Percentiles rank a stretch among this genome's conserved stretches.
phyloP scores from a whole-genome alignment of 2,113 vertebrate genomes.

The Stigmatopora argus region DNA sequence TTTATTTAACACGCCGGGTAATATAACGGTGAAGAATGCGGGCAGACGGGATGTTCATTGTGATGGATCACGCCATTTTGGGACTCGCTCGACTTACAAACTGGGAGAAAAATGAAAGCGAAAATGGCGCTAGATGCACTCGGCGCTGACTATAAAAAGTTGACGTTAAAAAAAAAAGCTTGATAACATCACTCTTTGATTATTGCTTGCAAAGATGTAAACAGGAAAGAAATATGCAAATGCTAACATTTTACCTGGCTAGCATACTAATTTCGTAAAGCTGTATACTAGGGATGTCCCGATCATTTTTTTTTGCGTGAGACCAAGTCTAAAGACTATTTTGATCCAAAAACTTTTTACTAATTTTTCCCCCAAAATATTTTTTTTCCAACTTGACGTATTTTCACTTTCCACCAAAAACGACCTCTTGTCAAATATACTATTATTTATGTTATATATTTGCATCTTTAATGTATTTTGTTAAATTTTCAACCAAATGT shows the following conservation, averaged over 20 bases:
- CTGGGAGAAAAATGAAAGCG: not conserved
- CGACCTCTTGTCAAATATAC: no score
- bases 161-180: not conserved
- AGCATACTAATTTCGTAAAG: no score
- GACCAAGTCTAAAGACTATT: no score
- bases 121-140: not conserved
- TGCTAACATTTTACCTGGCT: not conserved
- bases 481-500: no score
- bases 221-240: not conserved
- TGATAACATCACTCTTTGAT: not conserved
- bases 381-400: no score
- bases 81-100: not conserved
- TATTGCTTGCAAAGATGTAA: not conserved
- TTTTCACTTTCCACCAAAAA: no score
- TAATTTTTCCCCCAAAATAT: no score
- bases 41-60: conserved; percentile 1
- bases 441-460: no score
- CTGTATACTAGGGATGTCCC: not conserved
- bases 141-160: not conserved
- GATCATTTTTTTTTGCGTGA: no score
- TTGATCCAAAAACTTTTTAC: no score
- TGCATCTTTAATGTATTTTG: no score
- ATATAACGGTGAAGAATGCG: conserved; percentile 1
- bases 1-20: not conserved
- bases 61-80: conserved; percentile 1